These are phyloP conservation scores for Ptilonorhynchus violaceus DNA, from an alignment of 2,113 vertebrate species.

Conservation along the genomic window DNA sequence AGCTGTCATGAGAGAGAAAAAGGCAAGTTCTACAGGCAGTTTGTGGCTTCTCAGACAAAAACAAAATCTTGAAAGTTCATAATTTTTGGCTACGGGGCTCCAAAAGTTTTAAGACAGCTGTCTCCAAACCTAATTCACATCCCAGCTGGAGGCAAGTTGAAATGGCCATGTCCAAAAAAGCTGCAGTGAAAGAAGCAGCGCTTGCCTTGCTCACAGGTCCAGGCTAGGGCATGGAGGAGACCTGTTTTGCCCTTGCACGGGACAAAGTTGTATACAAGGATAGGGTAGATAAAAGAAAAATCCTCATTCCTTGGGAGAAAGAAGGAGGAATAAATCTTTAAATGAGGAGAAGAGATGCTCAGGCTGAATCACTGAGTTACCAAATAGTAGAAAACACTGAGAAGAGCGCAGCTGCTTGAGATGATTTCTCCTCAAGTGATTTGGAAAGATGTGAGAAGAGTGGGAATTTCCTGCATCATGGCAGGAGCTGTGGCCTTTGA, in stretches of 20 bases:
- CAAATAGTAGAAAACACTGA: background rate
- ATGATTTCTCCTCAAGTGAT: background rate
- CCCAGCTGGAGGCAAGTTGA: background rate
- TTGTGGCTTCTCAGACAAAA: background rate
- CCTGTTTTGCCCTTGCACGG: background rate
- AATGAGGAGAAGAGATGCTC: background rate
- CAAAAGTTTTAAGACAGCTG: background rate
- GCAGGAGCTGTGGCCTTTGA: fast-evolving
- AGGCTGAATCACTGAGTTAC: background rate
- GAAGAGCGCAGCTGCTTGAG: background rate
- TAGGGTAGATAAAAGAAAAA: background rate
- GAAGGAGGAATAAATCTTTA: background rate
- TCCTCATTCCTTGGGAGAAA: background rate
- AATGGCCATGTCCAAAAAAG: fast-evolving
- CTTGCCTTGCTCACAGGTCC: fast-evolving
- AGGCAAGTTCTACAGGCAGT: background rate
- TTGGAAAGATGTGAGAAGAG: background rate
- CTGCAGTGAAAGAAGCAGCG: background rate
- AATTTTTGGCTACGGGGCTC: background rate
- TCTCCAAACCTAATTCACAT: background rate
- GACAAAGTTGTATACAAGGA: background rate
- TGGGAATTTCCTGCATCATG: fast-evolving
- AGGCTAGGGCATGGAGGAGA: background rate
- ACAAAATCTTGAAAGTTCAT: background rate
- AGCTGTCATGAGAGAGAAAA: background rate